phyloP scores from a whole-genome alignment of 2,797 vertebrate genomes.

The Cyclopterus lumpus region DNA sequence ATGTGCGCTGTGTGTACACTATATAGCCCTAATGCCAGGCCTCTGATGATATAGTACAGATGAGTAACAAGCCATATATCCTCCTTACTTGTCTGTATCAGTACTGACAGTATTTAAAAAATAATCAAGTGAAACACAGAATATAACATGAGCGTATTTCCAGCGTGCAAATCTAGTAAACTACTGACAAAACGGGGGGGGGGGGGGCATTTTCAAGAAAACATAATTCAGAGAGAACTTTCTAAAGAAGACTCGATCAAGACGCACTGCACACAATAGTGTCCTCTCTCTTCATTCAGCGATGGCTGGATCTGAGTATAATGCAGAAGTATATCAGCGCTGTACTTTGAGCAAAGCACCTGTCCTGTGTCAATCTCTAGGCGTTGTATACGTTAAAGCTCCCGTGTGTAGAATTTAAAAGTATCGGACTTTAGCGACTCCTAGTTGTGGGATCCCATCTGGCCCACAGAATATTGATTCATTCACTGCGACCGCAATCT shows the following conservation, averaged over 20 bases:
- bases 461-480: too few relatives aligned
- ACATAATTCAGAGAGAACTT: conserved; percentile 8
- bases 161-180: not conserved
- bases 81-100: not conserved
- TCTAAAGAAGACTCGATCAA: not conserved
- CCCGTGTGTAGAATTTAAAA: not conserved
- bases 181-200: not conserved
- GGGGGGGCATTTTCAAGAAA: conserved; percentile 12
- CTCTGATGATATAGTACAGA: conserved; percentile 18
- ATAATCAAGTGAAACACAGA: not conserved
- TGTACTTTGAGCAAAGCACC: not conserved
- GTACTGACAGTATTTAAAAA: not conserved
- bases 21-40: conserved; percentile 4
- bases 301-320: conserved; percentile 3
- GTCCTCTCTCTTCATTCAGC: not conserved
- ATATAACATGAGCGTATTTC: conserved; percentile 27
- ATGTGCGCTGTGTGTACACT: conserved; percentile 43
- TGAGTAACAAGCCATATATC: not conserved
- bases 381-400: not conserved
- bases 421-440: too few relatives aligned
- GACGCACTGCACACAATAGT: not conserved
- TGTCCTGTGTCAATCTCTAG: not conserved
- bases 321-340: not conserved
- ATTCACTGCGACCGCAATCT: too few relatives aligned
- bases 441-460: not conserved